phyloP scores from a whole-genome alignment of 2,888 invertebrate genomes.

The Mythimna vitellina region DNA sequence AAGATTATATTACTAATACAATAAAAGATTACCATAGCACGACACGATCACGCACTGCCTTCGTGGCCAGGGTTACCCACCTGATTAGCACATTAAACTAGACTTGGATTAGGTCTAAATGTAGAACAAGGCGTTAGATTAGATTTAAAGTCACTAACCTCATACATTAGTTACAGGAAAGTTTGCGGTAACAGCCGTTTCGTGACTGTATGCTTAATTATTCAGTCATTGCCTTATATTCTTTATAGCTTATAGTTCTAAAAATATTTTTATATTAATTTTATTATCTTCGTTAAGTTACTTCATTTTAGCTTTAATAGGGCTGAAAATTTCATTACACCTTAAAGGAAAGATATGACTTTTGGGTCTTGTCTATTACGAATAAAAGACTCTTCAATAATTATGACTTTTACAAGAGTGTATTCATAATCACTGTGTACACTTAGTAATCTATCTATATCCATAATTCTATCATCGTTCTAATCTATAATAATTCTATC shows the following conservation, averaged over 20 bases:
- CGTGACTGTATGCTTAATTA: neutral
- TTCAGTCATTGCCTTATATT: neutral
- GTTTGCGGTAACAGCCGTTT: conserved; percentile 1
- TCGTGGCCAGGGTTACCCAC: conserved; percentile 51
- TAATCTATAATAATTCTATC: too few species aligned
- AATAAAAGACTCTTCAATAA: too few species aligned
- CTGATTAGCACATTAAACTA: conserved; percentile 36
- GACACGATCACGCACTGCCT: conserved; percentile 53
- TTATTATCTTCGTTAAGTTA: neutral
- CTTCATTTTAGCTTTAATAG: neutral
- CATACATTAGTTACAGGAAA: conserved; percentile 1
- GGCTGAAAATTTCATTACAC: neutral
- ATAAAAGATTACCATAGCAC: conserved; percentile 66
- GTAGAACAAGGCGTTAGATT: conserved; percentile 8
- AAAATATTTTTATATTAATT: neutral
- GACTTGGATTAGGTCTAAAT: conserved; percentile 27
- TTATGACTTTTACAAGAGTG: neutral
- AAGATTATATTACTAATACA: conserved; percentile 68
- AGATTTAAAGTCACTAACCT: conserved; percentile 11
- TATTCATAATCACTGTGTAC: neutral
- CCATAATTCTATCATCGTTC: too few species aligned
- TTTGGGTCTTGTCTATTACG: neutral
- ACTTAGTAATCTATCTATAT: too few species aligned
- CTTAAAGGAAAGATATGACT: neutral
- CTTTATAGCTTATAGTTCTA: neutral